These are phyloP conservation scores for Scaptomyza cyrtandrae DNA, from an alignment of 2,888 invertebrate genomes.

Conservation along the genomic window DNA sequence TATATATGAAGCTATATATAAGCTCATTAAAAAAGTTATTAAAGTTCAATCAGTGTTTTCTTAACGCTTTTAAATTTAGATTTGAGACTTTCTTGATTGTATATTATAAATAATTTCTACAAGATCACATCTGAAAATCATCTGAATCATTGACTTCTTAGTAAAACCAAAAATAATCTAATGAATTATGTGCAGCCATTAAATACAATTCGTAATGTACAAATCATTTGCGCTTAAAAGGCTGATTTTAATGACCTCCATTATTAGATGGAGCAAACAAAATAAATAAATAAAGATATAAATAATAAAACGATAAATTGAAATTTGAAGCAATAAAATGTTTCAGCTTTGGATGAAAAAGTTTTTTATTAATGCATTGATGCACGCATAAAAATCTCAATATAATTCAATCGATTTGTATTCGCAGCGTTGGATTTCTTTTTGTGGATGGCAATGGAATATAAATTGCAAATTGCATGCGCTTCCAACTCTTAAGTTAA, in stretches of 20 bases:
- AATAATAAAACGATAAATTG: constrained; percentile 45
- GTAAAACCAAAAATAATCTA: too few species aligned
- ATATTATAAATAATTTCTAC: too few species aligned
- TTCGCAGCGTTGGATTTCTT: constrained; percentile 32
- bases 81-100: too few species aligned
- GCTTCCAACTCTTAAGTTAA: constrained; percentile 43
- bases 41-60: background rate
- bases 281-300: constrained; percentile 7
- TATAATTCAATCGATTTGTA: constrained; percentile 77
- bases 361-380: constrained; percentile 70
- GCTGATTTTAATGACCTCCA: constrained; percentile 32
- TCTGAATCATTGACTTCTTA: too few species aligned
- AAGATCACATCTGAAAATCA: too few species aligned
- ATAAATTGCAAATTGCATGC: constrained; percentile 57
- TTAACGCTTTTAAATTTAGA: too few species aligned
- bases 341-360: constrained; percentile 27
- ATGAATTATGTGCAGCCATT: too few species aligned
- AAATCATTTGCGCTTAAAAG: constrained; percentile 35
- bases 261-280: background rate
- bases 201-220: constrained; percentile 19
- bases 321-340: constrained; percentile 47
- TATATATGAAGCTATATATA: too few species aligned
- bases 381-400: constrained; percentile 72
- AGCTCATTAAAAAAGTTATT: background rate
- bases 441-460: constrained; percentile 31